Percentiles rank a stretch among this genome's conserved stretches.
phyloP scores from a whole-genome alignment of 1,140 invertebrate species.

The Anadara kagoshimensis region DNA sequence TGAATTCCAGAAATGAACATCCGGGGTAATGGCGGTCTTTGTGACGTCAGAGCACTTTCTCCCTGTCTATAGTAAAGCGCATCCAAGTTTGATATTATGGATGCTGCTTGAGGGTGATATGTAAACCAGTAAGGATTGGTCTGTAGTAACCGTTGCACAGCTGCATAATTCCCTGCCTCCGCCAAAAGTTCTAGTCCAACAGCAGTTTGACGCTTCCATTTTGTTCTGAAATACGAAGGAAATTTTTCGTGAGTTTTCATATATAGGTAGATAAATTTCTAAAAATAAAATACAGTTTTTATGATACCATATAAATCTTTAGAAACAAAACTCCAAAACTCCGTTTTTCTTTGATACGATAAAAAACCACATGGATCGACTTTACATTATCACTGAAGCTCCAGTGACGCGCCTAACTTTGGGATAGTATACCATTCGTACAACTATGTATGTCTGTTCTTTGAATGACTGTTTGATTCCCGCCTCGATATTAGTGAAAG shows the following conservation, averaged over 20 bases:
- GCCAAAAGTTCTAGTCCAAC: slow-evolving; percentile 96
- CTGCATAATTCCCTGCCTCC: slow-evolving; percentile 97
- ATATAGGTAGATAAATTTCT: not conserved
- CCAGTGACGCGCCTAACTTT: not conserved
- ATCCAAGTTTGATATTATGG: slow-evolving; percentile 70
- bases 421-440: no score
- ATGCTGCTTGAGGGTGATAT: slow-evolving; percentile 70
- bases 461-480: no score
- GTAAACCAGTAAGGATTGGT: slow-evolving; percentile 79
- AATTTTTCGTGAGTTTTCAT: no score
- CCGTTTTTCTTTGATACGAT: not conserved
- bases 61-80: slow-evolving; percentile 73
- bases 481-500: no score
- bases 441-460: no score
- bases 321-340: not conserved
- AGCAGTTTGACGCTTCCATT: slow-evolving; percentile 99
- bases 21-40: slow-evolving; percentile 57
- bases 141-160: slow-evolving; percentile 94
- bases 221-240: slow-evolving; percentile 84
- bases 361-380: not conserved
- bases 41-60: slow-evolving; percentile 58
- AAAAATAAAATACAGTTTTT: not conserved
- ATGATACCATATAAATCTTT: not conserved
- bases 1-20: slow-evolving; percentile 73
- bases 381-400: not conserved